These are phyloP conservation scores for Melieria omissa DNA, from an alignment of 2,888 invertebrate species.

Conservation along the genomic window DNA sequence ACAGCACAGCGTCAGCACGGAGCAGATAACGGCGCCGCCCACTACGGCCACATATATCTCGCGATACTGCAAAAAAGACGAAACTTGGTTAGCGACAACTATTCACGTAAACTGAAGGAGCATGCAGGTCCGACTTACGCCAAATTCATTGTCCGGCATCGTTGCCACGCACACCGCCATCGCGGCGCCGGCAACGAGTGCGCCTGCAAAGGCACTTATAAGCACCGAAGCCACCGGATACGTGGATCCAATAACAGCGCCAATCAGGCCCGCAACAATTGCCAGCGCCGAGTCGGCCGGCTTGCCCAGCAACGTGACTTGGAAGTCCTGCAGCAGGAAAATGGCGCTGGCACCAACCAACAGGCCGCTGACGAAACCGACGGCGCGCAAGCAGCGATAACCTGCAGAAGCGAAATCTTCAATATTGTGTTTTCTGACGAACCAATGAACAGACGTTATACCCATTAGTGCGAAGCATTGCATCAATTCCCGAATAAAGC, in stretches of 20 bases:
- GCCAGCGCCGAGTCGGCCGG: slow-evolving; percentile 66
- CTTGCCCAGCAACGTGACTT: slow-evolving; percentile 79
- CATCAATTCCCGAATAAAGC: too few relatives aligned
- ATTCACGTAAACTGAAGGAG: neutral
- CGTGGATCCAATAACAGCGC: slow-evolving; percentile 66
- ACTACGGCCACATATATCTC: slow-evolving; percentile 66
- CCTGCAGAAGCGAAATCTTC: slow-evolving; percentile 69
- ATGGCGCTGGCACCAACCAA: slow-evolving; percentile 85
- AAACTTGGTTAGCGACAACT: neutral
- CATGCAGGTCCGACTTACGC: slow-evolving; percentile 53
- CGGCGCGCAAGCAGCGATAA: slow-evolving; percentile 88
- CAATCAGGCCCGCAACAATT: slow-evolving; percentile 64
- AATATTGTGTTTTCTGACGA: too few relatives aligned
- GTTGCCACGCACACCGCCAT: slow-evolving; percentile 67
- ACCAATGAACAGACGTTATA: too few relatives aligned
- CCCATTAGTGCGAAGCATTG: too few relatives aligned
- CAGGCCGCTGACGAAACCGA: slow-evolving; percentile 89
- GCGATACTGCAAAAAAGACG: slow-evolving; percentile 54
- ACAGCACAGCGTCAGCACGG: slow-evolving; percentile 65
- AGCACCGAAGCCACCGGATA: slow-evolving; percentile 66
- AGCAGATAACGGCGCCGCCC: slow-evolving; percentile 66
- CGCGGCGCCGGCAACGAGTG: slow-evolving; percentile 63
- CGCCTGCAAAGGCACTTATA: slow-evolving; percentile 66
- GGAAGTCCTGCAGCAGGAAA: slow-evolving; percentile 83
- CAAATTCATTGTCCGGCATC: slow-evolving; percentile 67